Evolutionary conservation across 2,888 invertebrate species (phyloP).

Genomic region (Lydus trimaculatus): DNA sequence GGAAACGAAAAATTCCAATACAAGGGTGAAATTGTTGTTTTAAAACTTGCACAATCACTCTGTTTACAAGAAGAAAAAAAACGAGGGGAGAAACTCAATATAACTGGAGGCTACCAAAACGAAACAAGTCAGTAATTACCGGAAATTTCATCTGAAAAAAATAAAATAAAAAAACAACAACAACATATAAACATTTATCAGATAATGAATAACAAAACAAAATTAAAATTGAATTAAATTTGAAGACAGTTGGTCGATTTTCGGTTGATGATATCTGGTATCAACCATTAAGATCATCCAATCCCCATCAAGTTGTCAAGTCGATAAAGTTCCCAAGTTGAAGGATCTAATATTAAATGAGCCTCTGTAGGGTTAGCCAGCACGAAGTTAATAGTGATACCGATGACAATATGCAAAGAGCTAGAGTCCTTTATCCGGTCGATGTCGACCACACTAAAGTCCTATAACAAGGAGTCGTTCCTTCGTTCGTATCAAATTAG

Average conservation of each 20-base stretch:
- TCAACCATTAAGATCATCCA: conserved; percentile 37
- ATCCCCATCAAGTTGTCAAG: conserved; percentile 38
- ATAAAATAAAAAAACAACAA: neutral
- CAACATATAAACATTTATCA: neutral
- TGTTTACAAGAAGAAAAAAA: neutral
- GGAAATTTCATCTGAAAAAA: neutral
- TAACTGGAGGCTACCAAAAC: neutral
- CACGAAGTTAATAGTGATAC: conserved; percentile 24
- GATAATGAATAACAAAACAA: neutral
- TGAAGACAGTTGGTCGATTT: neutral
- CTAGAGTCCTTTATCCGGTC: conserved; percentile 26
- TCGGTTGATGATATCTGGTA: conserved; percentile 17
- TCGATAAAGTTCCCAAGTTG: conserved; percentile 30
- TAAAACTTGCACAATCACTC: neutral
- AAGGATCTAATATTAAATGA: conserved; percentile 34
- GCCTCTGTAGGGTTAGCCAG: conserved; percentile 21
- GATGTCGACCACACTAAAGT: conserved; percentile 21
- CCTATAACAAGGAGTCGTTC: conserved; percentile 21
- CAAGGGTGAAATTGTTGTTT: conserved; percentile 2
- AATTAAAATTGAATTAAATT: neutral
- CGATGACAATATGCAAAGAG: conserved; percentile 31
- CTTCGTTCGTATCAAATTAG: conserved; percentile 25
- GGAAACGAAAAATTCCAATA: neutral
- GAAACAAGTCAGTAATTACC: too few relatives aligned
- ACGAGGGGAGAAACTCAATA: neutral